Conservation (phyloP, 2,113 vertebrate species). For the Galbula dea region DNA sequence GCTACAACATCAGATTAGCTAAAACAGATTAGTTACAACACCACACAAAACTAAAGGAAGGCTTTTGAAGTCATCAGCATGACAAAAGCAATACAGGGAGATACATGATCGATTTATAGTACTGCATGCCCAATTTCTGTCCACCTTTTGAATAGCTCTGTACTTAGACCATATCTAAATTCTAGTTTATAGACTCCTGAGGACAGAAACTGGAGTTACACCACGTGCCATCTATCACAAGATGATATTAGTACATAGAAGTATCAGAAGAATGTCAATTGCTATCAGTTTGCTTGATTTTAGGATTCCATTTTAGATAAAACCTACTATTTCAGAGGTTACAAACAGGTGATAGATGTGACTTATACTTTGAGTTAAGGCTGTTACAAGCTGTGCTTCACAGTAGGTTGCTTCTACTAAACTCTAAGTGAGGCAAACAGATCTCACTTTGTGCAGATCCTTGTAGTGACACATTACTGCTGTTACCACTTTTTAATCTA, state of each 20-base stretch:
- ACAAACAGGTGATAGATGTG: neutral
- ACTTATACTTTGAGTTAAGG: neutral
- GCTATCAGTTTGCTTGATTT: neutral
- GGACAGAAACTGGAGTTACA: neutral
- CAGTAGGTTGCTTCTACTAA: neutral
- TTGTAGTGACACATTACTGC: neutral
- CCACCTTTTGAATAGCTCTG: neutral
- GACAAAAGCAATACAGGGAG: neutral
- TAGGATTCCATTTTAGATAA: neutral
- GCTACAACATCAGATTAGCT: too few relatives aligned
- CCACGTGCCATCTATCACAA: neutral
- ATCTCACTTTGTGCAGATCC: neutral
- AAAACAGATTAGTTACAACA: neutral
- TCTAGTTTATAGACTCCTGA: neutral
- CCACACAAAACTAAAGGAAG: neutral
- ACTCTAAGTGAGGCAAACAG: neutral
- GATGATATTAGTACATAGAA: neutral
- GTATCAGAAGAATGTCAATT: neutral
- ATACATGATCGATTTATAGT: neutral
- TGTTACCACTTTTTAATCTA: neutral
- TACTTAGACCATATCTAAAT: neutral
- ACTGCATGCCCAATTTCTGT: neutral
- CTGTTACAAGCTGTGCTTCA: neutral
- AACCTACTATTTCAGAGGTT: neutral
- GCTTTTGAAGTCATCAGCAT: neutral